Conservation (phyloP, 2,888 invertebrate genomes). For the Liodrosophila aerea region DNA sequence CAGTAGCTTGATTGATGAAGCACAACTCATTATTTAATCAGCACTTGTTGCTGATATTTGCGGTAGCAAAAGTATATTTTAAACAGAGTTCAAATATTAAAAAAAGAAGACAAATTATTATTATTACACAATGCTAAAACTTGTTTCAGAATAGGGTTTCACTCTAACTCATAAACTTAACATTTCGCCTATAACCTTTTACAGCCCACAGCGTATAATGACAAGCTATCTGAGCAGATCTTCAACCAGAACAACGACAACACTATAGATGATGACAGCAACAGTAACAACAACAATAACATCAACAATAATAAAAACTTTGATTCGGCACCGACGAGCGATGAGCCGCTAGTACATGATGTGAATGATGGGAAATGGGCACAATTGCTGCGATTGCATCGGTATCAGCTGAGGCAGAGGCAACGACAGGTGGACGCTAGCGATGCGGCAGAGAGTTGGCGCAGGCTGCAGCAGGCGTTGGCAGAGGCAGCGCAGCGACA, state of each 20-base stretch:
- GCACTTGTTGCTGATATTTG: too few relatives aligned
- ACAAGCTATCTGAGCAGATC: slow-evolving; percentile 46
- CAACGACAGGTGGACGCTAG: slow-evolving; percentile 49
- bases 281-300: slow-evolving; percentile 17
- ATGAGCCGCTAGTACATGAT: slow-evolving; percentile 14
- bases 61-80: too few relatives aligned
- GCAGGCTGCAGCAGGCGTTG: slow-evolving; percentile 50
- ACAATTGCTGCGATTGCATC: slow-evolving; percentile 57
- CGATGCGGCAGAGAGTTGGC: slow-evolving; percentile 63
- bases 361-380: slow-evolving; percentile 46
- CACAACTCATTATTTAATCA: too few relatives aligned
- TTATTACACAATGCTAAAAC: too few relatives aligned
- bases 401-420: slow-evolving; percentile 38
- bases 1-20: too few relatives aligned
- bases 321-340: slow-evolving; percentile 23
- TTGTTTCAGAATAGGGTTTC: background rate
- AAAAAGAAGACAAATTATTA: too few relatives aligned
- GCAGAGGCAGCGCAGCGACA: slow-evolving; percentile 42
- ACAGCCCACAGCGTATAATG: slow-evolving; percentile 28
- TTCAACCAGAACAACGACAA: slow-evolving; percentile 31
- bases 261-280: slow-evolving; percentile 24
- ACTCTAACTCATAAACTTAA: background rate
- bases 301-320: slow-evolving; percentile 25
- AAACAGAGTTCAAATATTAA: too few relatives aligned
- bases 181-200: background rate